Conservation (phyloP, 2,113 vertebrate species). For the Indicator indicator region DNA sequence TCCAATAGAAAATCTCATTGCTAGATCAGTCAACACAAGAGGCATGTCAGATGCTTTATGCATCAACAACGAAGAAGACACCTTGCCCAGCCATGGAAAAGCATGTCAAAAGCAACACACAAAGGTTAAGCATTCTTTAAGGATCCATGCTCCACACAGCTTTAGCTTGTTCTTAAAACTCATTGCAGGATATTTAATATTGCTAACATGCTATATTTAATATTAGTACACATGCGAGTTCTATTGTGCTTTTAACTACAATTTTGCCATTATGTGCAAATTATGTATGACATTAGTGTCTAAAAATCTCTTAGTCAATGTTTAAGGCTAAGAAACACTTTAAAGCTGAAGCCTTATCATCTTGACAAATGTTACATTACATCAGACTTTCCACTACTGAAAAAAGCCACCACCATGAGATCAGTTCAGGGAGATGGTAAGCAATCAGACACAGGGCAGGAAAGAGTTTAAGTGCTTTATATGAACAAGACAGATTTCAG, state of each 20-base stretch:
- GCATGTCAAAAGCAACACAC: background rate
- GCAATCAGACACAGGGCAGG: background rate
- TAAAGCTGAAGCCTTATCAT: background rate
- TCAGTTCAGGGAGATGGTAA: background rate
- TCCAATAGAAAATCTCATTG: background rate
- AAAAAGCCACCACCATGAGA: background rate
- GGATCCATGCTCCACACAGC: background rate
- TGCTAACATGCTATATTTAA: background rate
- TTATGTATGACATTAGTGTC: background rate
- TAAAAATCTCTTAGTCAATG: background rate
- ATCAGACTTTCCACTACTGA: background rate
- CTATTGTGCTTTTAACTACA: background rate
- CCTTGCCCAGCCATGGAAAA: background rate
- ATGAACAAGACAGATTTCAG: background rate
- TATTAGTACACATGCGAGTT: background rate
- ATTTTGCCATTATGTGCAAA: no score
- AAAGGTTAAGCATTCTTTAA: background rate
- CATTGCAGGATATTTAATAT: background rate
- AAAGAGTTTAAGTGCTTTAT: conserved; percentile 32
- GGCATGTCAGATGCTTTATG: background rate
- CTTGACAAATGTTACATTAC: background rate
- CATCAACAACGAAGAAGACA: background rate
- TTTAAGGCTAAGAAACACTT: background rate
- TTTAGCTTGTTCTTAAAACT: background rate
- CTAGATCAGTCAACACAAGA: background rate